A percentile compares a stretch with the other conserved stretches of the same genome.
phyloP scores from a whole-genome alignment of 1,140 invertebrate genomes.

The Thrips palmi region DNA sequence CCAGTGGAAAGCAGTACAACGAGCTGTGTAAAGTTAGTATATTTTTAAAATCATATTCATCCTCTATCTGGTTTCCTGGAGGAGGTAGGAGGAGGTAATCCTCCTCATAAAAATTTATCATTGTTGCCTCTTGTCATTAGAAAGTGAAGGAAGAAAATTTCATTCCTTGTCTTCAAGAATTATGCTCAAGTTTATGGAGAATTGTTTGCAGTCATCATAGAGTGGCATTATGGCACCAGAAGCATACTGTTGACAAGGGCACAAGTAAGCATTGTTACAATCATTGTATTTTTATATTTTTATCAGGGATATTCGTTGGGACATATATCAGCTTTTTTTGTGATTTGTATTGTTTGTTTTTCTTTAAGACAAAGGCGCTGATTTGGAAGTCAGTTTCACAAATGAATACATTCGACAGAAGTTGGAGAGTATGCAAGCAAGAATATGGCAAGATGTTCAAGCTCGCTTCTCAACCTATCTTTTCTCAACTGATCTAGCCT shows the following conservation, averaged over 20 bases:
- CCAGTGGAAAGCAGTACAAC: slow-evolving; percentile 54
- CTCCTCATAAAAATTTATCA: background rate
- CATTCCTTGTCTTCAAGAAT: slow-evolving; percentile 56
- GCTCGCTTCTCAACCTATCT: slow-evolving; percentile 71
- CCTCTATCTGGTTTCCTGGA: slow-evolving; percentile 5
- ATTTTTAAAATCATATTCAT: slow-evolving; percentile 8
- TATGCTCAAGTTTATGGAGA: slow-evolving; percentile 67
- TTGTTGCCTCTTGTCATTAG: slow-evolving; percentile 23
- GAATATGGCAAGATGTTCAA: slow-evolving; percentile 90
- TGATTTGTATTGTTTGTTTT: slow-evolving; percentile 4
- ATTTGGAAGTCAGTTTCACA: slow-evolving; percentile 45
- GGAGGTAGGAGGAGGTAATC: background rate
- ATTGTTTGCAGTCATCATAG: slow-evolving; percentile 69
- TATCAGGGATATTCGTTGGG: background rate
- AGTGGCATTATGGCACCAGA: slow-evolving; percentile 59
- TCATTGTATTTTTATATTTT: background rate
- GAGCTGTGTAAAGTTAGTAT: slow-evolving; percentile 45
- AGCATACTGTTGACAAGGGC: slow-evolving; percentile 26
- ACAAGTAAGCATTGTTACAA: background rate
- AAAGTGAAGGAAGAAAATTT: slow-evolving; percentile 56
- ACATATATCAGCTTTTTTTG: slow-evolving; percentile 2
- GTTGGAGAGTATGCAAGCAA: slow-evolving; percentile 60
- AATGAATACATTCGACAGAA: slow-evolving; percentile 73
- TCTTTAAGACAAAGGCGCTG: slow-evolving; percentile 21
- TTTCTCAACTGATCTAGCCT: slow-evolving; percentile 52